Base-by-base conservation (phyloP, 2,797 vertebrate species). In the Characodon lateralis region DNA sequence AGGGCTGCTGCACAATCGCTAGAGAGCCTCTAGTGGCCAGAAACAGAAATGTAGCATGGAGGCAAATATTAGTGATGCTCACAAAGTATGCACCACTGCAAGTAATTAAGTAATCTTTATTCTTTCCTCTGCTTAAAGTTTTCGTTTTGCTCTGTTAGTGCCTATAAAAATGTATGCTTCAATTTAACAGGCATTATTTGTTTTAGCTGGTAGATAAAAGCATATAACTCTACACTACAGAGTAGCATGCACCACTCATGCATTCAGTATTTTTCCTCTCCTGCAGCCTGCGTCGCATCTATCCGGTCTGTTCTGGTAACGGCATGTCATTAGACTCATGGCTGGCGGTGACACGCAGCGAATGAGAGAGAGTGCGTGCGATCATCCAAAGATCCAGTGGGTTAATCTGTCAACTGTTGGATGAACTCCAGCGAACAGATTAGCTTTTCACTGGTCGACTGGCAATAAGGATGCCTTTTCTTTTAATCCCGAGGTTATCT, bases 11-110 rank as follows among this genome's bases (percentile, higher is more conserved):
- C 83, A 90, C 93, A 92, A 89, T 91, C 91, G 91, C 86, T 76
- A 92, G 81, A 90, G 92, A 95, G 95, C 96, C 96, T 93, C 96
- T 95, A 73, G 94, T 96, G 97, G 96, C 80, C 5, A 41, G 18
- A 84, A 6, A 7, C 1, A 28, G 72, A 83, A 88, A 59, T 89
- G 84, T 92, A 86, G 18, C 35, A 51, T 71, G 10, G 56, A 80
- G 39, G 20, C 43, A 8, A 73, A 39, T 22, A 68, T n/a, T 20
- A n/a, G 66, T 46, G 24, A 58, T 58, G 18, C 51, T 55, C 53
- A 55, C 18, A 55, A 55, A 55, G 7, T 5, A 24, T 26, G 56
- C 22, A n/a, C 26, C 56, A n/a, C 24, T 58, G 12, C 35, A 66
- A 41, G 20, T 20, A 35, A 20, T 63, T 31, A 18, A 28, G 28